These are phyloP conservation scores for Chaenodraco wilsoni DNA, from an alignment of 2,797 vertebrate species.

Conservation along the genomic window DNA sequence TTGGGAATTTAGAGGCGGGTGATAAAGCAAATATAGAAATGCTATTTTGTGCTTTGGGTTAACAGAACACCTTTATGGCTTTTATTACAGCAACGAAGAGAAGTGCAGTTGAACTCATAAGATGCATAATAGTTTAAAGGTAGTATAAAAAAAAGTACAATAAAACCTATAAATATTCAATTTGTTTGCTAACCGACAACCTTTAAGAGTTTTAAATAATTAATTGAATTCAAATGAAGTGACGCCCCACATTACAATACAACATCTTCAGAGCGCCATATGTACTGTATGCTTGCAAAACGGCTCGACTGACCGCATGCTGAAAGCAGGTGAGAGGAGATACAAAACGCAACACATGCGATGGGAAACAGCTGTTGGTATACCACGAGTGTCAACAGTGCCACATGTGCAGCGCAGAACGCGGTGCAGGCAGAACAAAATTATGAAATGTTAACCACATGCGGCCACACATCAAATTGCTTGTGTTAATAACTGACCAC, in stretches of 20 bases:
- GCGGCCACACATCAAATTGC: not conserved
- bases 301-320: not conserved
- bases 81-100: slow-evolving; percentile 14
- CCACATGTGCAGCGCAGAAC: not conserved
- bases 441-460: not conserved
- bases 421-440: not conserved
- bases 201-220: slow-evolving; percentile 13
- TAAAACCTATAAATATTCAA: slow-evolving; percentile 1
- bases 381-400: slow-evolving; percentile 19
- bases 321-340: slow-evolving; percentile 60
- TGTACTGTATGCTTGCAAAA: slow-evolving; percentile 23
- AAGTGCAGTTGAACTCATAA: not conserved
- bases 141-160: not conserved
- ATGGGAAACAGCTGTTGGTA: slow-evolving; percentile 63
- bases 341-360: slow-evolving; percentile 48
- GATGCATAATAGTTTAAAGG: not conserved
- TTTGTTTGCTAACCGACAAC: not conserved
- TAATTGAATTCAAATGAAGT: not conserved
- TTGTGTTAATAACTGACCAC: slow-evolving; percentile 1
- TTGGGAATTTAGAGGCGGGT: slow-evolving; percentile 65
- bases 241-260: slow-evolving; percentile 11
- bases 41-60: slow-evolving; percentile 41
- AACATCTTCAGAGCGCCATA: slow-evolving; percentile 1
- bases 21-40: slow-evolving; percentile 71
- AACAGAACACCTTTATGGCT: slow-evolving; percentile 28